Evolutionary conservation across 2,888 invertebrate genomes (phyloP).

Genomic region (Sinohyriopsis cumingii): DNA sequence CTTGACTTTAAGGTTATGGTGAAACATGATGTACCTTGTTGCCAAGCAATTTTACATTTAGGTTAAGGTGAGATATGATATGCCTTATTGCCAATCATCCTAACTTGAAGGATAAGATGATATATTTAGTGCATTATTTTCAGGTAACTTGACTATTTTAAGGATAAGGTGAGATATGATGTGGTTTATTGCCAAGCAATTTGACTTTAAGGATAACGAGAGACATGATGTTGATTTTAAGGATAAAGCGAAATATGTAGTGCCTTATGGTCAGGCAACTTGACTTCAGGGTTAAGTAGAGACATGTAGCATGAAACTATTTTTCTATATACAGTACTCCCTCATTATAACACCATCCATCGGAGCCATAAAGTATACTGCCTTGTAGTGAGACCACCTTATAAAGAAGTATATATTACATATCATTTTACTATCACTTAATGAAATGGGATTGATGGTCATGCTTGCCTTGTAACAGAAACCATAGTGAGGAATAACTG

Average conservation of each 20-base stretch:
- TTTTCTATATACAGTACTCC: too few species aligned
- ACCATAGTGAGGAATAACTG: too few species aligned
- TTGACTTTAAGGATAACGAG: conserved; percentile 76
- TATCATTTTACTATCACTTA: too few species aligned
- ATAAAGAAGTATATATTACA: too few species aligned
- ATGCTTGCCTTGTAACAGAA: too few species aligned
- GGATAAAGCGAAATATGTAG: conserved; percentile 80
- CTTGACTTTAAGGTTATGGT: conserved; percentile 76
- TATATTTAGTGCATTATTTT: too few species aligned
- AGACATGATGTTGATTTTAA: not conserved
- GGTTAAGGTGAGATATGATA: not conserved
- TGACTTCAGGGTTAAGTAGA: conserved; percentile 75
- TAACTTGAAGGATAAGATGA: too few species aligned
- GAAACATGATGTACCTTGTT: conserved; percentile 1
- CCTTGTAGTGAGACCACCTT: too few species aligned
- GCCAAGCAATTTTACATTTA: not conserved
- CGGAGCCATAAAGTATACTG: too few species aligned
- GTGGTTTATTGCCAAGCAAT: conserved; percentile 76
- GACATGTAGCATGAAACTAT: conserved; percentile 75
- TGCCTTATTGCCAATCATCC: too few species aligned
- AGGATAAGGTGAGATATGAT: conserved; percentile 79
- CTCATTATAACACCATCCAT: too few species aligned
- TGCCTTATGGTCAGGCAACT: conserved; percentile 76
- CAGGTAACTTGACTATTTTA: not conserved
- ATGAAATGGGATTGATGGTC: too few species aligned